Conservation (phyloP, 2,113 vertebrate genomes). For the Oxyura jamaicensis region DNA sequence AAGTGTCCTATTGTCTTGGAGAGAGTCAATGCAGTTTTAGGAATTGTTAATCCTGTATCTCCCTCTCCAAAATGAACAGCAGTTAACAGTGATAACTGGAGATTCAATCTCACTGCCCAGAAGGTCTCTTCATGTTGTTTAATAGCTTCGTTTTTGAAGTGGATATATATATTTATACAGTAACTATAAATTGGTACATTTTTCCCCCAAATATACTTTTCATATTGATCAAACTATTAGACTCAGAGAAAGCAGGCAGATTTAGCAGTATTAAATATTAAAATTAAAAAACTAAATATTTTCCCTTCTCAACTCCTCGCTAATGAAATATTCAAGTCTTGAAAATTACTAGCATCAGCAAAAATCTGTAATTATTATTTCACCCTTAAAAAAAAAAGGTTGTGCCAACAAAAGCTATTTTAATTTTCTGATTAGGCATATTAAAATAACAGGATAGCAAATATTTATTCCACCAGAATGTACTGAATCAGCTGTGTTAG, state of each 20-base stretch:
- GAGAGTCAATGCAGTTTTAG: neutral
- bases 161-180: neutral
- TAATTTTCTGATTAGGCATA: conserved; percentile 43
- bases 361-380: conserved; percentile 41
- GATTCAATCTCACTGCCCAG: neutral
- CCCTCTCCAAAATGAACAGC: neutral
- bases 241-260: conserved; percentile 9
- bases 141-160: neutral
- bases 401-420: conserved; percentile 40
- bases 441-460: conserved; percentile 48
- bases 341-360: conserved; percentile 47
- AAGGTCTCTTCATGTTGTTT: neutral
- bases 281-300: neutral
- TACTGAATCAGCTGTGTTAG: conserved; percentile 45
- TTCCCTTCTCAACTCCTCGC: neutral
- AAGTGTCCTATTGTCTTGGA: neutral
- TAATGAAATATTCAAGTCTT: conserved; percentile 36
- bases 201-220: neutral
- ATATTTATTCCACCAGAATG: conserved; percentile 23
- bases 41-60: neutral
- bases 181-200: neutral
- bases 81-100: neutral
- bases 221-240: neutral
- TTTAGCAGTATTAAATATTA: conserved; percentile 19
- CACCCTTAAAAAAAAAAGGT: neutral